A percentile compares a stretch with the other conserved stretches of the same genome.
These are phyloP conservation scores for Brachionus angularis DNA, from an alignment of 1,140 invertebrate species.

Conservation along the genomic window DNA sequence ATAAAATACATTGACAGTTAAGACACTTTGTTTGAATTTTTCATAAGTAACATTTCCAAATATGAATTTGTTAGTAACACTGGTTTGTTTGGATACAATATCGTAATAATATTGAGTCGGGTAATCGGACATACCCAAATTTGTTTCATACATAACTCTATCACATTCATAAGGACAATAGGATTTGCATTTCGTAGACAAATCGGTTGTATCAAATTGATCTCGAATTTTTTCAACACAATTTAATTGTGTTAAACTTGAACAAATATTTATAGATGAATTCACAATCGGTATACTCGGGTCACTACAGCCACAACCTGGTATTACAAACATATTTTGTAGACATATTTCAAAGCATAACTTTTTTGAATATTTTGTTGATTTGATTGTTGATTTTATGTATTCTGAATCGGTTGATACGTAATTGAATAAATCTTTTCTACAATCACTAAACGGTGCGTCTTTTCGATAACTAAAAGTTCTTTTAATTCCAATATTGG, in stretches of 20 bases:
- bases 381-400: neutral
- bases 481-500: slow-evolving; percentile 1
- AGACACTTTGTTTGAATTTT: slow-evolving; percentile 1
- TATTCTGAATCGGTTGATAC: neutral
- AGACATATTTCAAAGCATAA: slow-evolving; percentile 5
- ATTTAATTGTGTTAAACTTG: neutral
- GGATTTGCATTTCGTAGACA: neutral
- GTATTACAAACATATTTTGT: neutral
- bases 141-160: neutral
- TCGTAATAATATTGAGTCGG: slow-evolving; percentile 31
- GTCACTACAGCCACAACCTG: neutral
- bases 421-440: neutral
- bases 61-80: neutral
- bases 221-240: neutral
- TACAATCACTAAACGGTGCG: slow-evolving; percentile 1
- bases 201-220: neutral
- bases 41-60: slow-evolving; percentile 12
- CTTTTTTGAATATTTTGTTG: neutral
- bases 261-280: neutral
- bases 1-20: slow-evolving; percentile 25
- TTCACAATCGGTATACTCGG: neutral
- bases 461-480: neutral
- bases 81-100: neutral
- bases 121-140: neutral
- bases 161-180: slow-evolving; percentile 31